Conservation (phyloP, 2,797 vertebrate species). For the Scarus forsteni region DNA sequence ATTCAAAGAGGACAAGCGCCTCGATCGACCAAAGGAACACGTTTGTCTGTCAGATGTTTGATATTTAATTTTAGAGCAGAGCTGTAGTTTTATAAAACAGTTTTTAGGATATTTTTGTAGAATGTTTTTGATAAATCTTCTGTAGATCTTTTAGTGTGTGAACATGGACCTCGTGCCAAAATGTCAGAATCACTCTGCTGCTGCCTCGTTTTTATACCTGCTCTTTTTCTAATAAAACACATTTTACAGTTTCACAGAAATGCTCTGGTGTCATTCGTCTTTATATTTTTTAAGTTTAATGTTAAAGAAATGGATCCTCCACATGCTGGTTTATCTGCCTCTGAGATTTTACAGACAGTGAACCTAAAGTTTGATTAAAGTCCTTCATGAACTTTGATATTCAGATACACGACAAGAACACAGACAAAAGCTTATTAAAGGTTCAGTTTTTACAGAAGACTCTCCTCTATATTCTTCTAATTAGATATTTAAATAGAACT, state of each 20-base stretch:
- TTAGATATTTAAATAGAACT: too few relatives aligned
- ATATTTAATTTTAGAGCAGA: slow-evolving; percentile 31
- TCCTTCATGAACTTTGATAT: too few relatives aligned
- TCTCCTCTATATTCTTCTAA: too few relatives aligned
- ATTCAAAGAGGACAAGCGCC: slow-evolving; percentile 3
- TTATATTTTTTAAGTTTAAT: neutral
- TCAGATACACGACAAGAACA: too few relatives aligned
- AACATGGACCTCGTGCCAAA: slow-evolving; percentile 12
- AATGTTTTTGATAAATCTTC: neutral
- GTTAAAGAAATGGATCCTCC: too few relatives aligned
- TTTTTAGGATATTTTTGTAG: neutral
- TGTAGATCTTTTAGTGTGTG: slow-evolving; percentile 2
- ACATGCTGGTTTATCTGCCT: neutral
- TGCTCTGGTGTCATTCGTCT: neutral
- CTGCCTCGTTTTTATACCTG: slow-evolving; percentile 36
- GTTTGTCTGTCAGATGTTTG: slow-evolving; percentile 12
- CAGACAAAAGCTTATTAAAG: too few relatives aligned
- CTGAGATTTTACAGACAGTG: too few relatives aligned
- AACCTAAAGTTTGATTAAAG: too few relatives aligned
- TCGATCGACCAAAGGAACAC: slow-evolving; percentile 66
- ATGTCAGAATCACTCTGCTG: neutral
- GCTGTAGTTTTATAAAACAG: neutral
- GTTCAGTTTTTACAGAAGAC: too few relatives aligned
- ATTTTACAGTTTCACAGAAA: slow-evolving; percentile 49
- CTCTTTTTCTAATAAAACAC: slow-evolving; percentile 43